Evolutionary conservation across 2,113 vertebrate genomes (phyloP), one percentile per base, ranked within the genome.

Genomic region (Sapayoa aenigma): DNA sequence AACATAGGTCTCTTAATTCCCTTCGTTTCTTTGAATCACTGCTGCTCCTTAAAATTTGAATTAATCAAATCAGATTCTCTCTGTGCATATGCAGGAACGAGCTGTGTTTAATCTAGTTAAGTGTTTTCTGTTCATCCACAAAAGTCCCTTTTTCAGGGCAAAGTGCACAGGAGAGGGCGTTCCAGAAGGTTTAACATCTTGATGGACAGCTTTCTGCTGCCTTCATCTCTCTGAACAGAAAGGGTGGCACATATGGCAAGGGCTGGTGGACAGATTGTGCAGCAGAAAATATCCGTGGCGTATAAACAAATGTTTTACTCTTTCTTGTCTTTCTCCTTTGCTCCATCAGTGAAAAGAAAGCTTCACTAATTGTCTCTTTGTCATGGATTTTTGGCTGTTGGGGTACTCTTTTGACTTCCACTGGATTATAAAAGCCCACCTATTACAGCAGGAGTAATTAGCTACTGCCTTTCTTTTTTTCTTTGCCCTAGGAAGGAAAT

Each of bases 141-240:
- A 4, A 96, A 94, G 93, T 75, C 92, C 88, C 59, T 0, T 0
- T 93, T 96, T 96, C 72, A 90, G 69, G 80, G 83, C 72, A 62
- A 65, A 96, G 88, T 89, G 90, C 5, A 0, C 25, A 83, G 93
- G 94, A 91, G 89, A 95, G 92, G 95, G 95, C 68, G 89, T 94
- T 96, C 78, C 94, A 88, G 93, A 94, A 94, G 95, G 93, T 95
- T 97, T 96, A 97, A 60, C 94, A 86, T 96, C 94, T 95, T 96
- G 94, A 97, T 92, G 88, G 94, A 95, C 95, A 96, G 94, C 93
- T 94, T 96, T 96, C 90, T 65, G 68, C 79, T 95, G 91, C 93
- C 80, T 96, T 90, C 94, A 85, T 96, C 94, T 94, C 95, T 96
- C 86, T 25, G 71, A 41, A 67, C 92, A 84, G 89, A 91, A 95